A percentile compares a stretch with the other conserved stretches of the same genome.
Evolutionary conservation across 2,888 invertebrate species (phyloP).

Genomic region (Notodromas monacha): DNA sequence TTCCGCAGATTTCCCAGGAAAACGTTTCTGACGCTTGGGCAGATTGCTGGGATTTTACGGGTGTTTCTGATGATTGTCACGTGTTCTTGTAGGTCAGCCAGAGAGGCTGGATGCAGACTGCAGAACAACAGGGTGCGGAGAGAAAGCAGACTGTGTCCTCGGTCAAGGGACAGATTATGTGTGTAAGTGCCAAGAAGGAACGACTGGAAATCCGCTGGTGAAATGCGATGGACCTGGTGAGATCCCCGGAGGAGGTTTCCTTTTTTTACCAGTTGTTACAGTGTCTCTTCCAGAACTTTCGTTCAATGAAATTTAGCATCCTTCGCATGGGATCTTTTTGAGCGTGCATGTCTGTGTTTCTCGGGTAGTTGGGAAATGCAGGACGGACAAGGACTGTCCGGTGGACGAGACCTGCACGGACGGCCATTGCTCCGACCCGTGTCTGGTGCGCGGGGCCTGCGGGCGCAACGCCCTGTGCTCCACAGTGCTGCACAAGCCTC

Average conservation of each 20-base stretch:
- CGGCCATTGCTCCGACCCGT: slow-evolving; percentile 64
- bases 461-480: slow-evolving; percentile 61
- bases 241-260: too few relatives aligned
- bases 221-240: slow-evolving; percentile 14
- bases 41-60: background rate
- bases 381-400: slow-evolving; percentile 61
- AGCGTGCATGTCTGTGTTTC: slow-evolving; percentile 15
- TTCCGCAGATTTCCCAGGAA: background rate
- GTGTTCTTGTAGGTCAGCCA: too few relatives aligned
- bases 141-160: slow-evolving; percentile 26
- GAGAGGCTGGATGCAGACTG: background rate
- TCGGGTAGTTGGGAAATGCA: slow-evolving; percentile 46
- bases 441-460: slow-evolving; percentile 53
- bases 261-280: too few relatives aligned
- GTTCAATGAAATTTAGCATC: too few relatives aligned
- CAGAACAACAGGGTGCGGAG: slow-evolving; percentile 20
- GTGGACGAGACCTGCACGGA: slow-evolving; percentile 68
- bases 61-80: background rate
- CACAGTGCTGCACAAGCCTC: slow-evolving; percentile 45
- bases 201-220: slow-evolving; percentile 40
- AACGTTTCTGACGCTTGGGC: background rate
- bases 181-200: slow-evolving; percentile 52
- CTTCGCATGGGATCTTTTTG: too few relatives aligned
- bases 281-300: too few relatives aligned
- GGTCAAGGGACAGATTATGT: slow-evolving; percentile 19